A percentile compares a stretch with the other conserved stretches of the same genome.
phyloP scores from a whole-genome alignment of 1,140 invertebrate genomes.

The Mylabris phalerata region DNA sequence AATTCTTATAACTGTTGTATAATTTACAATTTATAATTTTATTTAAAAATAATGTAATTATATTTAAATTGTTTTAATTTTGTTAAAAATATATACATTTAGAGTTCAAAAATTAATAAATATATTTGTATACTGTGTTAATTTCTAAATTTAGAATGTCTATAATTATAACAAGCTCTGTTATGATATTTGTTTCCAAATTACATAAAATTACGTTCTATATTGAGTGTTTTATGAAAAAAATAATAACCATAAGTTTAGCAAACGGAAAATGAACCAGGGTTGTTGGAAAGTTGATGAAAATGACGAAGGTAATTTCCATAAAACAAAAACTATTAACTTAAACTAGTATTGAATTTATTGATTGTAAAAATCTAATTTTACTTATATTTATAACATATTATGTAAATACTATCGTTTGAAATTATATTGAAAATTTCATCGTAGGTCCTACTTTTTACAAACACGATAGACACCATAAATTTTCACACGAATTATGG shows the following conservation, averaged over 20 bases:
- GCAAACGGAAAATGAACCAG: slow-evolving; percentile 40
- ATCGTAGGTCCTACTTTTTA: slow-evolving; percentile 20
- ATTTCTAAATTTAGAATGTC: too few relatives aligned
- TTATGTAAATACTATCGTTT: background rate
- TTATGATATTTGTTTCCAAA: background rate
- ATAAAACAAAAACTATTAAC: background rate
- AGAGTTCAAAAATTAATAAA: too few relatives aligned
- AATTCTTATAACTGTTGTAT: too few relatives aligned
- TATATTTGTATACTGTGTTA: too few relatives aligned
- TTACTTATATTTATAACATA: background rate
- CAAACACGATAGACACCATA: slow-evolving; percentile 33
- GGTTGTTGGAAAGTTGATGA: slow-evolving; percentile 54
- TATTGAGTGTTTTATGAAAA: too few relatives aligned
- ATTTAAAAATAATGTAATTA: too few relatives aligned
- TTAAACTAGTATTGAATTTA: background rate
- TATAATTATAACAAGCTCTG: too few relatives aligned
- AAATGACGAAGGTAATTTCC: slow-evolving; percentile 48
- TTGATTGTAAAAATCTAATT: too few relatives aligned
- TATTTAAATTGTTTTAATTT: too few relatives aligned
- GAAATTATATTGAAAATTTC: slow-evolving; percentile 16
- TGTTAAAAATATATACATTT: too few relatives aligned
- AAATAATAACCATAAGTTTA: background rate
- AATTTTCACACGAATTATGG: slow-evolving; percentile 31
- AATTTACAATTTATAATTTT: too few relatives aligned
- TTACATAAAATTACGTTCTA: slow-evolving; percentile 9